Evolutionary conservation across 2,113 vertebrate genomes (phyloP).

Genomic region (Siphamia tubifer): DNA sequence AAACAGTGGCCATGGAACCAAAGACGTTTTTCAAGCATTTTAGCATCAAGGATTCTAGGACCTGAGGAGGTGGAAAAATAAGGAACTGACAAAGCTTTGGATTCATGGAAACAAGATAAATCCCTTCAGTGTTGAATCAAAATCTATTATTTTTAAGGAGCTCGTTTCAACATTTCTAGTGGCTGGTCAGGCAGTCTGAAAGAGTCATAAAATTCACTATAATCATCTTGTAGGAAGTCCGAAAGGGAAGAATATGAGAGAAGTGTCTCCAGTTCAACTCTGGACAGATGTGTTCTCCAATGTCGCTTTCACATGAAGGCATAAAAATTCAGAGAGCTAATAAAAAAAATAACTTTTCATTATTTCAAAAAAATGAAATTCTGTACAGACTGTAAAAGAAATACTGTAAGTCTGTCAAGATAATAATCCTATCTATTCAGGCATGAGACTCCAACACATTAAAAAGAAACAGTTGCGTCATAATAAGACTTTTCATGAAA

Average conservation of each 20-base stretch:
- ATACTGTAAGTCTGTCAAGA: background rate
- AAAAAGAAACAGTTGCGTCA: background rate
- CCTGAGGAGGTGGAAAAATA: no score
- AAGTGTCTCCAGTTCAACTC: no score
- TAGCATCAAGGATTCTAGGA: no score
- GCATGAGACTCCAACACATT: background rate
- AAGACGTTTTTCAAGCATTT: no score
- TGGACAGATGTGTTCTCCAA: no score
- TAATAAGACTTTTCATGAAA: background rate
- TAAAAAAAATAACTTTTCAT: no score
- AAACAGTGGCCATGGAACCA: no score
- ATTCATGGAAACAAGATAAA: background rate
- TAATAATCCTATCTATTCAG: background rate
- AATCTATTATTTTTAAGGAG: background rate
- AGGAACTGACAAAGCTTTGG: background rate
- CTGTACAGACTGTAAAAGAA: conserved; percentile 12
- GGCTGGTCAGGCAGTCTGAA: background rate
- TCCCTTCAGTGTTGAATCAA: background rate
- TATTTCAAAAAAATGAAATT: background rate
- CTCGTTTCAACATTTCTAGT: background rate
- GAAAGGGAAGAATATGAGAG: no score
- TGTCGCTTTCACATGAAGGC: no score
- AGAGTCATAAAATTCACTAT: background rate
- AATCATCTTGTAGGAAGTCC: no score
- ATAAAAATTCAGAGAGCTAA: background rate